phyloP scores from a whole-genome alignment of 2,797 vertebrate species.

The Taeniopygia guttata region DNA sequence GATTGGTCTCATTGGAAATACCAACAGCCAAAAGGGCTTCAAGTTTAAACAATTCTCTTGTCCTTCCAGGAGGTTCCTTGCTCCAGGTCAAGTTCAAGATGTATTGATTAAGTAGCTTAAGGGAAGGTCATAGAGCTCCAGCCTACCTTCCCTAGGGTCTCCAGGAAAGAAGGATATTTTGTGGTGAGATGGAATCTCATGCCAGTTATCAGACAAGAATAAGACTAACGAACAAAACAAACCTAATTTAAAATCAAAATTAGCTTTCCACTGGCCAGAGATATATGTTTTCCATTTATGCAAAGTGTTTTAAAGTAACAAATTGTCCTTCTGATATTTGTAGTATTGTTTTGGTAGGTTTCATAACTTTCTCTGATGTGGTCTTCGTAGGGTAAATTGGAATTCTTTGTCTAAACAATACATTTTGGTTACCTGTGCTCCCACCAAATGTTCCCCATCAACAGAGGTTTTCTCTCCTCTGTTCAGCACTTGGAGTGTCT shows the following conservation, averaged over 20 bases:
- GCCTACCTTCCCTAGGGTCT: neutral
- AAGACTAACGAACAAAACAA: neutral
- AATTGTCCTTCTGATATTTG: neutral
- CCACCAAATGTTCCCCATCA: neutral
- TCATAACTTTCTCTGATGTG: neutral
- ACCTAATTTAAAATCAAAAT: neutral
- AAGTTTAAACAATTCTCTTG: conserved; percentile 13
- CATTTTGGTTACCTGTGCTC: neutral
- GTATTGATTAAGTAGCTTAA: neutral
- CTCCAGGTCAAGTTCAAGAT: neutral
- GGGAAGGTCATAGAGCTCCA: neutral
- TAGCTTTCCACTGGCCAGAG: neutral
- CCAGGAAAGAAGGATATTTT: neutral
- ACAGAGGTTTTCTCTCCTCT: neutral
- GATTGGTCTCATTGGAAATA: neutral
- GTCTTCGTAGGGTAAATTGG: neutral
- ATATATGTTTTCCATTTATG: neutral
- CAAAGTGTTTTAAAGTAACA: neutral
- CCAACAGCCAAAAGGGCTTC: neutral
- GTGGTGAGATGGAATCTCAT: neutral
- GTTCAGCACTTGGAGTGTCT: neutral
- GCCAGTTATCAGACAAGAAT: neutral
- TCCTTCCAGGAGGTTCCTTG: neutral
- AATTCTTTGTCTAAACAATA: neutral
- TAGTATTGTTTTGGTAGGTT: neutral